Evolutionary conservation across 2,113 vertebrate genomes (phyloP).

Genomic region (Rhinopomastus cyanomelas): DNA sequence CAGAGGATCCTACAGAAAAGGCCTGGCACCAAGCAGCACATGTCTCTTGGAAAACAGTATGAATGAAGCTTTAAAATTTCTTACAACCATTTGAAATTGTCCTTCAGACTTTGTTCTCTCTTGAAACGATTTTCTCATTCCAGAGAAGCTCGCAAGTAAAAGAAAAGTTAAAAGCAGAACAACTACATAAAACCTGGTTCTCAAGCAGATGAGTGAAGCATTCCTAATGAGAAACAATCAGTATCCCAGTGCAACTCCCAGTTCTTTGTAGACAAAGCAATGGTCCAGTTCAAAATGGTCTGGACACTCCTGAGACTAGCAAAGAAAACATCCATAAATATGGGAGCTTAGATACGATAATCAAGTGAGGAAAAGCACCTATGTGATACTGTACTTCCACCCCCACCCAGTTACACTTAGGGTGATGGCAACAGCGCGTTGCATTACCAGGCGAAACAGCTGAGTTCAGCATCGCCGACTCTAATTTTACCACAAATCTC

Average conservation of each 20-base stretch:
- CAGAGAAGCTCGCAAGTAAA: neutral
- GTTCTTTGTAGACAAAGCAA: neutral
- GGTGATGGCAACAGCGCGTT: neutral
- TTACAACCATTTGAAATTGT: neutral
- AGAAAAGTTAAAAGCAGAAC: neutral
- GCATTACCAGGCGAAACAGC: neutral
- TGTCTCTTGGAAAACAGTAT: neutral
- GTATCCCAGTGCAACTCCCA: neutral
- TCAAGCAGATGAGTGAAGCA: neutral
- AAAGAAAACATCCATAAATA: neutral
- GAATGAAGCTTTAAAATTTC: neutral
- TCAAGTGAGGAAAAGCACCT: neutral
- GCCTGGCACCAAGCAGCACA: neutral
- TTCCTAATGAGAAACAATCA: neutral
- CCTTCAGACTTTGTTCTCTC: neutral
- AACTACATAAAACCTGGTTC: neutral
- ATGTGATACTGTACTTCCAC: neutral
- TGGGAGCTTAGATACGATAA: neutral
- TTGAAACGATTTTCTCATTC: neutral
- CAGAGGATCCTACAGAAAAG: neutral
- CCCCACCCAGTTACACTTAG: neutral
- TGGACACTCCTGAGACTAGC: neutral
- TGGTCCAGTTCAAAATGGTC: neutral
- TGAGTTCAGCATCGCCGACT: neutral
- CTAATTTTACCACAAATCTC: neutral